Conservation (phyloP, 2,113 vertebrate genomes). For the Proterorhinus semilunaris region DNA sequence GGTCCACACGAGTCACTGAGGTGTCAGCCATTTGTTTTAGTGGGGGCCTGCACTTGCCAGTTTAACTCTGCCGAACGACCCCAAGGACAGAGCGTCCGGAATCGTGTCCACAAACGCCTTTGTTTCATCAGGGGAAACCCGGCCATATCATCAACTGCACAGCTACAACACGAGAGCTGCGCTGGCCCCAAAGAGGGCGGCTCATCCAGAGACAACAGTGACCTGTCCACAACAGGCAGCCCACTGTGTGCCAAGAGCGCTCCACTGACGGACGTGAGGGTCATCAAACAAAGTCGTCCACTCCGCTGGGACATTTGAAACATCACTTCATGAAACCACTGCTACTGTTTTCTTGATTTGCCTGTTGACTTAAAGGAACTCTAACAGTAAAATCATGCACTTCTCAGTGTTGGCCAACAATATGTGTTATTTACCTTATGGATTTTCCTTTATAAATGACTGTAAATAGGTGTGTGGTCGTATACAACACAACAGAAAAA, state of each 20-base stretch:
- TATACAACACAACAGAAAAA: too few relatives aligned
- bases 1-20: background rate
- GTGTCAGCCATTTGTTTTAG: conserved; percentile 5
- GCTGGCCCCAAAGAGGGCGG: background rate
- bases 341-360: background rate
- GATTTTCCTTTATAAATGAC: too few relatives aligned
- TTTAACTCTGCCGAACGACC: background rate
- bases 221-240: background rate
- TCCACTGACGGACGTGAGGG: background rate
- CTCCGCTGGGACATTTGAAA: background rate
- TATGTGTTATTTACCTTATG: too few relatives aligned
- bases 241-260: background rate
- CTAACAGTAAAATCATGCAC: too few relatives aligned
- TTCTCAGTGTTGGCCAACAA: too few relatives aligned
- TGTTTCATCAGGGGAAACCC: conserved; percentile 1
- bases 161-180: background rate
- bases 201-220: conserved; percentile 1
- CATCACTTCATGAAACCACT: background rate
- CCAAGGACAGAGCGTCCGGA: conserved; percentile 5
- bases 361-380: background rate
- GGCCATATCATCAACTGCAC: conserved; percentile 1
- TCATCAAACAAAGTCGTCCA: background rate
- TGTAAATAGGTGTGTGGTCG: too few relatives aligned
- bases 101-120: conserved; percentile 1
- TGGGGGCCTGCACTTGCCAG: conserved; percentile 1